Evolutionary conservation across 2,888 invertebrate species (phyloP), one percentile per base, ranked within the genome.

Genomic region (Torymus tubicola): DNA sequence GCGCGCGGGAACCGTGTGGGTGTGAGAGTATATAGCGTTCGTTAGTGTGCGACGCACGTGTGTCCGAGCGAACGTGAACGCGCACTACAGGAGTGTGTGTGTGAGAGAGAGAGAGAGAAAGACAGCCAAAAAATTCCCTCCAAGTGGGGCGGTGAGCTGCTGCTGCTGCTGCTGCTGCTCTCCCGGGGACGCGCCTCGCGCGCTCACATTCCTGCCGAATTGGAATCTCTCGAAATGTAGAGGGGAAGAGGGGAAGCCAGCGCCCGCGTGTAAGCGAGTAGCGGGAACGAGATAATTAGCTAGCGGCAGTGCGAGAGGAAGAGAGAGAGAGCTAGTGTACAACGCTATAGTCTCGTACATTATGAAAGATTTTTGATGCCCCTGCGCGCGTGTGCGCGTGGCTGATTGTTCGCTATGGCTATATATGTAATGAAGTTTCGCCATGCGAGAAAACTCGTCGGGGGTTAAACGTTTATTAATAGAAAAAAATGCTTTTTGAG

Each of bases 231-330:
- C 81, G 78, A 77, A 69, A 81, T 77, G 77, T 73, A 81, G 75
- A 52, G 31, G 5, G 61, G 3, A 53, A 24, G 50, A 18, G 52
- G 70, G 72, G 75, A 69, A 53, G 58, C 70, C 76, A 83, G 83
- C 75, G 82, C 84, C 4, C 85, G 84, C 63, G 85, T 86, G 87
- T 85, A 80, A 76, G 71, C 80, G 80, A 80, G 80, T 76, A 80
- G 80, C 77, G 79, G 76, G 81, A 71, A 74, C 81, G 83, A 83
- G 81, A 81, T 82, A 83, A 83, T 83, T 82, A 82, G 81, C 74
- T 65, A 78, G 42, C 65, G n/a, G n/a, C n/a, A n/a, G n/a, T n/a
- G n/a, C n/a, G n/a, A n/a, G n/a, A n/a, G n/a, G n/a, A n/a, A n/a
- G 58, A 63, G 73, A n/a, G 24, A 18, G 61, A 68, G 60, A 69